These are phyloP conservation scores for Ochropacha duplaris DNA, from an alignment of 2,888 invertebrate species.

Conservation along the genomic window DNA sequence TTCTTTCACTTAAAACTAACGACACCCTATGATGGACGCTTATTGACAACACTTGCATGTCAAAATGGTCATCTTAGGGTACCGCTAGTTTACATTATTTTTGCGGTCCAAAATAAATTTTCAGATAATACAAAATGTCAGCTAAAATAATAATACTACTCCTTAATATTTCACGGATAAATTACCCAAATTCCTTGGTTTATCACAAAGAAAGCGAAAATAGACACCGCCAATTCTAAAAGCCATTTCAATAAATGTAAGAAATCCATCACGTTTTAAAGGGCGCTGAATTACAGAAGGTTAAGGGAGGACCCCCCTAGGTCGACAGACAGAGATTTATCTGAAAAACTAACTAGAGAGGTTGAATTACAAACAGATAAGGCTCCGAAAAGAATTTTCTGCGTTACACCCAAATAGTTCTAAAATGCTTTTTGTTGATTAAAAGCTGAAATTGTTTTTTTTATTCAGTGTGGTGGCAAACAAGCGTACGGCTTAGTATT, in stretches of 20 bases:
- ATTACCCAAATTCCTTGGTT: background rate
- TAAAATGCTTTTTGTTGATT: background rate
- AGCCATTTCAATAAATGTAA: background rate
- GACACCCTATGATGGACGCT: too few species aligned
- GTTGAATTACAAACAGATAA: background rate
- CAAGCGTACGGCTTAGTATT: too few species aligned
- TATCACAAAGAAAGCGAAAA: background rate
- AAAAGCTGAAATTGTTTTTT: background rate
- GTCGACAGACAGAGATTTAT: slow-evolving; percentile 2
- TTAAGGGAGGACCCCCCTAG: background rate
- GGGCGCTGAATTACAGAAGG: background rate
- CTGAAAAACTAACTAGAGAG: background rate
- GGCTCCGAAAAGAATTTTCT: background rate
- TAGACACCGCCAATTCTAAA: slow-evolving; percentile 1
- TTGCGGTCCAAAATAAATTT: too few species aligned
- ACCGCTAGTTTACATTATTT: too few species aligned
- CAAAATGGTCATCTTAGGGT: too few species aligned
- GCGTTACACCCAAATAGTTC: too few species aligned
- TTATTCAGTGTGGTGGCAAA: background rate
- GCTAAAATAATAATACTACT: background rate
- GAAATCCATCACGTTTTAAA: slow-evolving; percentile 3
- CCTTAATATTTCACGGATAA: background rate
- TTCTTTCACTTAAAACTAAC: too few species aligned
- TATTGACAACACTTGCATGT: too few species aligned
- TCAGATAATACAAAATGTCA: too few species aligned